Evolutionary conservation across 2,888 invertebrate genomes (phyloP).

Genomic region (Cyclophora punctaria): DNA sequence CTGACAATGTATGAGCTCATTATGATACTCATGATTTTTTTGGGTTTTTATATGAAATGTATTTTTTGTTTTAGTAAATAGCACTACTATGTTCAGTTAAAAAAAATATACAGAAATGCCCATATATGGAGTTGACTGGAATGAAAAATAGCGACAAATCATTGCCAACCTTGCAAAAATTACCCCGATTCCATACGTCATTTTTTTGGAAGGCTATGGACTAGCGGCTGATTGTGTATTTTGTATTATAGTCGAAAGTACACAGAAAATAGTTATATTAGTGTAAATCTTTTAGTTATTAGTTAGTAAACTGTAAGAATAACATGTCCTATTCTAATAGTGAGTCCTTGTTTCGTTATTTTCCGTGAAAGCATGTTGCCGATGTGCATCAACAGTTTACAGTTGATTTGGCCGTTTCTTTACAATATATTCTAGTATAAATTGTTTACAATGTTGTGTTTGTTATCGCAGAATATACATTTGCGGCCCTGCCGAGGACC

Average conservation of each 20-base stretch:
- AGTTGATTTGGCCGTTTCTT: conserved; percentile 22
- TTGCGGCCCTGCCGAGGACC: conserved; percentile 95
- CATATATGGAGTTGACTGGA: conserved; percentile 50
- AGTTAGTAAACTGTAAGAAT: conserved; percentile 43
- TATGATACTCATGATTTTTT: too few species aligned
- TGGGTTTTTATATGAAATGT: too few species aligned
- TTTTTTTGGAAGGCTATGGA: conserved; percentile 55
- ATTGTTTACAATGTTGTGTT: conserved; percentile 22
- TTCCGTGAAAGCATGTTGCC: conserved; percentile 31
- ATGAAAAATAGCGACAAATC: conserved; percentile 18
- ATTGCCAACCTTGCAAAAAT: conserved; percentile 40
- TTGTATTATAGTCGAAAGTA: conserved; percentile 54
- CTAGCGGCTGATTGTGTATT: conserved; percentile 66
- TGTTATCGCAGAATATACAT: conserved; percentile 83
- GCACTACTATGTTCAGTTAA: too few species aligned
- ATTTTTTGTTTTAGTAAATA: too few species aligned
- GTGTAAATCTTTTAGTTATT: conserved; percentile 36
- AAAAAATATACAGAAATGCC: conserved; percentile 19
- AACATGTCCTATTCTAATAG: conserved; percentile 69
- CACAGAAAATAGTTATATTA: conserved; percentile 40
- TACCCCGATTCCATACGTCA: conserved; percentile 43
- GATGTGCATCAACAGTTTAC: conserved; percentile 18
- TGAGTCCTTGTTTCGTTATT: conserved; percentile 42
- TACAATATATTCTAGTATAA: conserved; percentile 16
- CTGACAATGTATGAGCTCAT: too few species aligned